Conservation (phyloP, 2,888 invertebrate genomes). For the Drosophila putrida region DNA sequence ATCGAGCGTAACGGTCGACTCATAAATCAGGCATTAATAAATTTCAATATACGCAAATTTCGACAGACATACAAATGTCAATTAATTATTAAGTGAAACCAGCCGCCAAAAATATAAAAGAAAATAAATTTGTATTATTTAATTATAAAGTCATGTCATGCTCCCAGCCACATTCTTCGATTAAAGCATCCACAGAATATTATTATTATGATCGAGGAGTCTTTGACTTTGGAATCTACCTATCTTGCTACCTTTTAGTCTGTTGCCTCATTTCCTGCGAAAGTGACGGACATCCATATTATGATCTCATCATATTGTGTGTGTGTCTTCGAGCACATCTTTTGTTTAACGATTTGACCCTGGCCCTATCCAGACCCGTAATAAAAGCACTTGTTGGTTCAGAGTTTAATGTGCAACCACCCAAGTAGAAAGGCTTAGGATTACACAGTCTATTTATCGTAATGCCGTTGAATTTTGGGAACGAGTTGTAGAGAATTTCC, state of each 20-base stretch:
- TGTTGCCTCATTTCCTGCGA: conserved; percentile 77
- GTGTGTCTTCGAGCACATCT: conserved; percentile 42
- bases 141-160: conserved; percentile 77
- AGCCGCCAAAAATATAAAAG: conserved; percentile 12
- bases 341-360: conserved; percentile 25
- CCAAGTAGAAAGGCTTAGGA: conserved; percentile 24
- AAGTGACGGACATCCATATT: conserved; percentile 66
- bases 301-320: conserved; percentile 79
- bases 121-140: conserved; percentile 51
- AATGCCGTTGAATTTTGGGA: conserved; percentile 14
- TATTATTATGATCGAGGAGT: conserved; percentile 30
- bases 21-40: conserved; percentile 75
- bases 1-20: conserved; percentile 44
- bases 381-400: conserved; percentile 38
- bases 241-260: conserved; percentile 25
- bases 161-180: conserved; percentile 24
- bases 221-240: conserved; percentile 9
- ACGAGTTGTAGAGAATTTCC: too few species aligned
- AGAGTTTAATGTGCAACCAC: conserved; percentile 45
- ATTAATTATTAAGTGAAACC: conserved; percentile 74
- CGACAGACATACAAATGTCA: conserved; percentile 76
- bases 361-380: conserved; percentile 25
- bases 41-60: conserved; percentile 65
- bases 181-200: conserved; percentile 50
- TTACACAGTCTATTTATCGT: conserved; percentile 6